Evolutionary conservation across 2,888 invertebrate species (phyloP), one percentile per base, ranked within the genome.

Genomic region (Coleophora flavipennella): DNA sequence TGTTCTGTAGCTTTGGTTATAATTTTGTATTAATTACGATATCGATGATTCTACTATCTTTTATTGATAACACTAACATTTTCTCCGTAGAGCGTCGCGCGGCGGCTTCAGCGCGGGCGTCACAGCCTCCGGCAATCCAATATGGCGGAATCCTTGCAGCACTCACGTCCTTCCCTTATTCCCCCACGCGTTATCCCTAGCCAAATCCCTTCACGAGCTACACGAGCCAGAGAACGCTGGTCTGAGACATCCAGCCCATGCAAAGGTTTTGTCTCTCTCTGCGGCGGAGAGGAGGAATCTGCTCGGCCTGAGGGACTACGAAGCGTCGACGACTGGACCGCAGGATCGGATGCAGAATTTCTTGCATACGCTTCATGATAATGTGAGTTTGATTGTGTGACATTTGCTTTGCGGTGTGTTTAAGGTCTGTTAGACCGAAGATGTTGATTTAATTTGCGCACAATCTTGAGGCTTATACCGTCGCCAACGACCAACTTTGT

Each of bases 121-220:
- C 44, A 91, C 92, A 0, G 87, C 92, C 51, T 86, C 90, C 37
- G 94, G 93, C 11, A 91, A 92, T 77, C 92, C 93, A 0, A 87
- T 93, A 2, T 93, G 93, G 76, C 89, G 95, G 45, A 96, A 95
- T 85, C 96, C 96, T 13, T 93, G 94, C 40, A 91, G 93, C 1
- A 88, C 90, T 13, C 94, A 95, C 69, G 89, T 96, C 49, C 88
- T 93, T 48, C 93, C 93, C 1, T 80, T 95, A 41, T 77, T 96
- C 49, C 93, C 94, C 8, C 91, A 92, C 50, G 88, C 96, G 31
- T 87, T 96, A 33, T 87, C 90, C 1, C 83, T 96, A n/a, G 86
- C 92, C 42, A 89, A 92, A 49, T 89, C 93, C 20, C 88, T 95
- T 52, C 95, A 96, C 78, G 91, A 90, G 57, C 77, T 96, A 49